phyloP scores from a whole-genome alignment of 2,888 invertebrate genomes.

The Pristionchus entomophagus region DNA sequence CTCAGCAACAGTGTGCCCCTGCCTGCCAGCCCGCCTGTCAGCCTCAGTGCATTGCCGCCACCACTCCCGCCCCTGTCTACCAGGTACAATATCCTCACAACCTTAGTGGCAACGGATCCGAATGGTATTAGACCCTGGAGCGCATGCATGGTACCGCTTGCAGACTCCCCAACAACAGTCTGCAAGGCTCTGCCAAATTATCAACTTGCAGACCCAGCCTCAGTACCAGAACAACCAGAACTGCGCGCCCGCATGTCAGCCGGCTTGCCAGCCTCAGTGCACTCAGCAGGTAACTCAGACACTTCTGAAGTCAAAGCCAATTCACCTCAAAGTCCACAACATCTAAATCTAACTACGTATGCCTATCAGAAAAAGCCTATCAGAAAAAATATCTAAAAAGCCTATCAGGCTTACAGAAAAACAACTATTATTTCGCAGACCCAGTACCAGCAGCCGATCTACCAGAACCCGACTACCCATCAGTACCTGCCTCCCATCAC shows the following conservation, averaged over 20 bases:
- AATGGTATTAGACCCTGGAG: no score
- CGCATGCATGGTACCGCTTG: no score
- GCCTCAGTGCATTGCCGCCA: neutral
- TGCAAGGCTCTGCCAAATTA: neutral
- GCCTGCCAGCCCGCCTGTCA: conserved; percentile 32
- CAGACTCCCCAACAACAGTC: no score
- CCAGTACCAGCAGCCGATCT: conserved; percentile 41
- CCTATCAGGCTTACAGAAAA: no score
- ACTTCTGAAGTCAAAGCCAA: no score
- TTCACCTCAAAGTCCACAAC: neutral
- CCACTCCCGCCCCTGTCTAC: neutral
- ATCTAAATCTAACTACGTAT: no score
- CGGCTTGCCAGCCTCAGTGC: conserved; percentile 31
- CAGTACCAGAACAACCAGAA: conserved; percentile 6
- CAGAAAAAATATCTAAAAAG: no score
- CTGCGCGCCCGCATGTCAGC: conserved; percentile 25
- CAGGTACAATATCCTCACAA: no score
- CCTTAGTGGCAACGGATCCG: no score
- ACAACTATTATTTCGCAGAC: neutral
- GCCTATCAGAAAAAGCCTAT: no score
- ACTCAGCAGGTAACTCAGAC: neutral
- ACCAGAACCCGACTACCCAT: conserved; percentile 31
- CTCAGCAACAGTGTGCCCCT: neutral
- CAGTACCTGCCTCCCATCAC: conserved; percentile 40
- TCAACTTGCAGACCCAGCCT: neutral